Evolutionary conservation across 1,140 invertebrate genomes (phyloP).

Genomic region (Meloidogyne floridensis): DNA sequence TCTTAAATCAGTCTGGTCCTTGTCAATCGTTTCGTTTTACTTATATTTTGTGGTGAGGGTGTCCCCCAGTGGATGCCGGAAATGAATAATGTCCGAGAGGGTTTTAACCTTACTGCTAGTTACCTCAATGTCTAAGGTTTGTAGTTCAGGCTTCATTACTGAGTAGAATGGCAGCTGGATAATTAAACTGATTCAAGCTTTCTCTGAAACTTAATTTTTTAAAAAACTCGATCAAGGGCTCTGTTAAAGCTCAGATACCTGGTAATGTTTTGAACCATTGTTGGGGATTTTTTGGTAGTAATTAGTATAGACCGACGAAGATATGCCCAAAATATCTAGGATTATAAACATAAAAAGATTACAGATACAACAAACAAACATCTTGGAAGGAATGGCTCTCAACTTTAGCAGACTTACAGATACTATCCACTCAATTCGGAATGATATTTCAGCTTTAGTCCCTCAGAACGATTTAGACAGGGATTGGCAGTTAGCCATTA

Average conservation of each 20-base stretch:
- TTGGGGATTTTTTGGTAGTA: no score
- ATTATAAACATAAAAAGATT: background rate
- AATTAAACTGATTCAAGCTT: no score
- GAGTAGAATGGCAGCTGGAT: no score
- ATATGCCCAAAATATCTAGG: no score
- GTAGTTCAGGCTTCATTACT: no score
- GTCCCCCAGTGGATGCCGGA: background rate
- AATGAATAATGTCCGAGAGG: background rate
- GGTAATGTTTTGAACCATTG: no score
- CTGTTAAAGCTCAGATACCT: no score
- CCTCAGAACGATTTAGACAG: slow-evolving; percentile 56
- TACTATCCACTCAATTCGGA: slow-evolving; percentile 31
- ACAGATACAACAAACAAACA: background rate
- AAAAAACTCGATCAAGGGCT: no score
- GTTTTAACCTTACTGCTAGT: no score
- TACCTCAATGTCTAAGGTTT: no score
- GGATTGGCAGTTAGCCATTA: slow-evolving; percentile 63
- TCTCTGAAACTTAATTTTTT: no score
- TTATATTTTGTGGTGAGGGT: slow-evolving; percentile 6
- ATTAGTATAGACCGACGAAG: no score
- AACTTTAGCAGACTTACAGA: slow-evolving; percentile 50
- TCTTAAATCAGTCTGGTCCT: background rate
- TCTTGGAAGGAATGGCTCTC: slow-evolving; percentile 55
- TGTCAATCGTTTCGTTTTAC: background rate
- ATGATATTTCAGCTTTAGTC: slow-evolving; percentile 17